Evolutionary conservation across 2,888 invertebrate genomes (phyloP), one percentile per base, ranked within the genome.

Genomic region (Agonopterix arenella): DNA sequence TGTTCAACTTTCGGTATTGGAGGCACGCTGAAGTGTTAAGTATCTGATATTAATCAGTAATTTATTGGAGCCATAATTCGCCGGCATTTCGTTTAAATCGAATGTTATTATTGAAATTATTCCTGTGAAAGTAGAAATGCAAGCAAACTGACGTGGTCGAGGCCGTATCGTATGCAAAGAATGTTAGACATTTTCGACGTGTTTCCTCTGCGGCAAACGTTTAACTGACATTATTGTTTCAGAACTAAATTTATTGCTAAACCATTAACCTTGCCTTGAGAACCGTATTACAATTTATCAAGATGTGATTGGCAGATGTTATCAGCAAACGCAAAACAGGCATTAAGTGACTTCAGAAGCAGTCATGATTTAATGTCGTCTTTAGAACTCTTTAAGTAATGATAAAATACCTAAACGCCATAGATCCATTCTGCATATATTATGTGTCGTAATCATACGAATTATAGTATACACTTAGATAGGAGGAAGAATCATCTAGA

Each of bases 81-180:
- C 47, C 48, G 47, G 48, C 36, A 55, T 56, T 55, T 50, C 36
- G 11, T 48, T 58, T 50, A 56, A 56, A 56, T 52, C 51, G 44
- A 51, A 49, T 43, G 48, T 47, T 11, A 40, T 28, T 50, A 47
- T 50, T 53, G 51, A 55, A 57, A 58, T 28, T 28, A 50, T 61
- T 48, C 52, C 53, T 68, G 72, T 64, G 73, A 80, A 74, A 76
- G 70, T 71, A 68, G 60, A 62, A 62, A 64, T 54, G 50, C 49
- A 52, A 50, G 51, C 50, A 47, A 28, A 28, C 28, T 28, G 28
- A 28, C 48, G 46, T 45, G 46, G 43, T 48, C 46, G 45, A 52
- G 51, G 54, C 44, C 50, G 44, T 38, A 49, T 43, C 11, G 48
- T 49, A 53, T 64, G 58, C 52, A 55, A 62, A 67, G 66, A 71